Percentiles rank a stretch among this genome's conserved stretches.
These are phyloP conservation scores for Chydorus sphaericus DNA, from an alignment of 2,888 invertebrate species.

Conservation along the genomic window DNA sequence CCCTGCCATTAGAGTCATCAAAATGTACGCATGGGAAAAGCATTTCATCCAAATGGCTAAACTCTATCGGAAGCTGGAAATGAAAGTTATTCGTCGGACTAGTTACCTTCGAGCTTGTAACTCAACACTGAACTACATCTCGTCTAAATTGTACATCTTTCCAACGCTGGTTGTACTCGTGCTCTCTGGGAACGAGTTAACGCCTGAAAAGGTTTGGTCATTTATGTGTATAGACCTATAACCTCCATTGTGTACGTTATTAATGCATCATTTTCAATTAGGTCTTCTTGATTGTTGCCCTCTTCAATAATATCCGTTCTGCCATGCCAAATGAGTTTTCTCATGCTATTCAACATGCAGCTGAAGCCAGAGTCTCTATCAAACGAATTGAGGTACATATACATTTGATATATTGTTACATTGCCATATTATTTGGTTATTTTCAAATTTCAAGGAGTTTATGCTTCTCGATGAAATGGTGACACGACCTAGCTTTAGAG, in stretches of 20 bases:
- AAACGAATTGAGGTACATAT: constrained; percentile 51
- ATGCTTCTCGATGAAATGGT: background rate
- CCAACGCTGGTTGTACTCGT: constrained; percentile 29
- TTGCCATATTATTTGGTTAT: too few species aligned
- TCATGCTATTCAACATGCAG: constrained; percentile 60
- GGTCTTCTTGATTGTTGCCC: constrained; percentile 77
- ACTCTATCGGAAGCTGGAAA: constrained; percentile 23
- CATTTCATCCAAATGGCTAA: constrained; percentile 28
- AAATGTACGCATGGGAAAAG: constrained; percentile 42
- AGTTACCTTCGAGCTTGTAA: constrained; percentile 28
- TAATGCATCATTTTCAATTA: too few species aligned
- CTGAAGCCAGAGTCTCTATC: constrained; percentile 63
- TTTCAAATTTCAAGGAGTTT: constrained; percentile 28
- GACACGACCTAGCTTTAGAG: too few species aligned
- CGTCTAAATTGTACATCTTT: constrained; percentile 32
- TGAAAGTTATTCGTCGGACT: constrained; percentile 24
- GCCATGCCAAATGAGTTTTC: constrained; percentile 66
- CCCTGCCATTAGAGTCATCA: constrained; percentile 37
- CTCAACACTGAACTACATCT: constrained; percentile 31
- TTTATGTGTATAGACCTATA: background rate
- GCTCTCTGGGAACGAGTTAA: constrained; percentile 26
- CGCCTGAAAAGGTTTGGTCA: constrained; percentile 24
- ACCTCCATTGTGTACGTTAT: background rate
- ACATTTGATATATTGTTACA: too few species aligned
- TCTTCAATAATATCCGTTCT: constrained; percentile 60